phyloP scores from a whole-genome alignment of 2,797 vertebrate genomes.

The Vireo griseus region DNA sequence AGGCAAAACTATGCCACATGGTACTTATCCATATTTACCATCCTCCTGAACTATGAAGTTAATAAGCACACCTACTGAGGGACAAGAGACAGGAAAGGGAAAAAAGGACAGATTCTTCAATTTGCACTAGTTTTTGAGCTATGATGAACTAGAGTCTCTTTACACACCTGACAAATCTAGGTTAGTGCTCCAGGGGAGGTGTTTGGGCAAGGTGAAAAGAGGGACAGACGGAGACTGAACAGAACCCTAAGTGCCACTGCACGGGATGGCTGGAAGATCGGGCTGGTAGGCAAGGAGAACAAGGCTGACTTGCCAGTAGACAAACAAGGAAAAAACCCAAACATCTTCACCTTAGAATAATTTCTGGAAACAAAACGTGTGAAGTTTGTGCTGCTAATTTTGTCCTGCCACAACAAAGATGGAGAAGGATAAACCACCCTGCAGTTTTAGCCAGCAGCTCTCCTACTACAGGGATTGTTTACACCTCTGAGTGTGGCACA shows the following conservation, averaged over 20 bases:
- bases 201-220: neutral
- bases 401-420: neutral
- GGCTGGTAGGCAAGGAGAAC: neutral
- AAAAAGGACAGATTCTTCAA: neutral
- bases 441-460: neutral
- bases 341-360: neutral
- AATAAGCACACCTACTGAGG: neutral
- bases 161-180: neutral
- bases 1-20: neutral
- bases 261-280: neutral
- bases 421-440: neutral
- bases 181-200: neutral
- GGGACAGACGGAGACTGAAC: neutral
- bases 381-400: neutral
- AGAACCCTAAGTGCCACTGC: neutral
- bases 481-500: neutral
- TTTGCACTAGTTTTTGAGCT: neutral
- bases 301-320: neutral
- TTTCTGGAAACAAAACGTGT: neutral
- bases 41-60: neutral
- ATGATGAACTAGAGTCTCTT: neutral
- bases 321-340: neutral
- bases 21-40: neutral
- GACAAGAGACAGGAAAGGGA: neutral
- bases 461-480: neutral